phyloP scores from a whole-genome alignment of 2,113 vertebrate genomes.

The Loxodonta africana region DNA sequence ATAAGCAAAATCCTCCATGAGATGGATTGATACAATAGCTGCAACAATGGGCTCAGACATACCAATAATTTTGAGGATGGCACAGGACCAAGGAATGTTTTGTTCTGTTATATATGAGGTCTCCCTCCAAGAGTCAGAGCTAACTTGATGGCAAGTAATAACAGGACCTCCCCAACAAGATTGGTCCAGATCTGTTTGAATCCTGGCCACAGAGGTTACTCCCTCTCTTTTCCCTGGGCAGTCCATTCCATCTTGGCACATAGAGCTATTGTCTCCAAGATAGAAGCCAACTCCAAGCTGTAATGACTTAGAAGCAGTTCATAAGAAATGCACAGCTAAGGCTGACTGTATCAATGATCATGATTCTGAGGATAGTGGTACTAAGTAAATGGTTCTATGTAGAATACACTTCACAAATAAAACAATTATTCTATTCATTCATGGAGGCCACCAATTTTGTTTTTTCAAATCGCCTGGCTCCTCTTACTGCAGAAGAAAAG shows the following conservation, averaged over 20 bases:
- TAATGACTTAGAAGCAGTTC: background rate
- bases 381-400: background rate
- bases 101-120: too few relatives aligned
- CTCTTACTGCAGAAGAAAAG: constrained; percentile 1
- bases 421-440: background rate
- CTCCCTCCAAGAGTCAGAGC: too few relatives aligned
- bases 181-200: background rate
- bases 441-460: background rate
- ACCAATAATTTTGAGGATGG: too few relatives aligned
- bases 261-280: background rate
- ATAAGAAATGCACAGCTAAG: background rate
- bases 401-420: background rate
- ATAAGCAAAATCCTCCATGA: too few relatives aligned
- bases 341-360: background rate
- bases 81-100: too few relatives aligned
- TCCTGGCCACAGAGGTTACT: background rate
- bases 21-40: too few relatives aligned
- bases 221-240: background rate
- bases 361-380: background rate
- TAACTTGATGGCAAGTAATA: too few relatives aligned
- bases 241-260: background rate
- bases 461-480: background rate
- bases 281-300: background rate
- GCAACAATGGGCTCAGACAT: too few relatives aligned
- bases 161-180: background rate